Conservation (phyloP, 2,797 vertebrate species). For the Stomatorhinus walkeri region DNA sequence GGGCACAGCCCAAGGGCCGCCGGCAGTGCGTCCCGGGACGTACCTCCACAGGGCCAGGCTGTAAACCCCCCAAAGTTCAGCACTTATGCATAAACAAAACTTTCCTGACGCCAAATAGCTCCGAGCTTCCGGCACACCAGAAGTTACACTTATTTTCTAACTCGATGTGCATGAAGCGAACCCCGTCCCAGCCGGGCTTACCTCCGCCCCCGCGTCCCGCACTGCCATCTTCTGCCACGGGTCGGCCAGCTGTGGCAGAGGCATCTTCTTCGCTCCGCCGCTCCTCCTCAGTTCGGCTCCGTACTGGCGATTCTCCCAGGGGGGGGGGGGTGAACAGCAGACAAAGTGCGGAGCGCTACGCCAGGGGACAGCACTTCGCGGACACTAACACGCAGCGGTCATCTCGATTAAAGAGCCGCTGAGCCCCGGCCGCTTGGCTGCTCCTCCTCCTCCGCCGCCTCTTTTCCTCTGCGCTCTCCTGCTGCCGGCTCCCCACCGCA, state of each 20-base stretch:
- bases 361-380: not conserved
- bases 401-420: not conserved
- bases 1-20: not conserved
- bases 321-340: not conserved
- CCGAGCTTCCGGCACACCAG: not conserved
- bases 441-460: not conserved
- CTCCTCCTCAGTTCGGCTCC: not conserved
- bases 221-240: conserved; percentile 96
- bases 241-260: conserved; percentile 91
- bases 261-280: conserved; percentile 64
- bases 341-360: not conserved
- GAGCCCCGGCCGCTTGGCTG: not conserved
- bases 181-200: not conserved
- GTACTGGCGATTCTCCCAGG: not conserved
- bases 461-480: not conserved
- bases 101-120: not conserved
- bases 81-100: not conserved
- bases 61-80: not conserved
- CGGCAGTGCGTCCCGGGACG: not conserved
- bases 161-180: not conserved
- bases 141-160: not conserved
- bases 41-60: not conserved
- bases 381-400: not conserved
- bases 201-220: conserved; percentile 61
- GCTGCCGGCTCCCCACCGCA: conserved; percentile 17